Evolutionary conservation across 2,888 invertebrate species (phyloP).

Genomic region (Agrochola circellaris): DNA sequence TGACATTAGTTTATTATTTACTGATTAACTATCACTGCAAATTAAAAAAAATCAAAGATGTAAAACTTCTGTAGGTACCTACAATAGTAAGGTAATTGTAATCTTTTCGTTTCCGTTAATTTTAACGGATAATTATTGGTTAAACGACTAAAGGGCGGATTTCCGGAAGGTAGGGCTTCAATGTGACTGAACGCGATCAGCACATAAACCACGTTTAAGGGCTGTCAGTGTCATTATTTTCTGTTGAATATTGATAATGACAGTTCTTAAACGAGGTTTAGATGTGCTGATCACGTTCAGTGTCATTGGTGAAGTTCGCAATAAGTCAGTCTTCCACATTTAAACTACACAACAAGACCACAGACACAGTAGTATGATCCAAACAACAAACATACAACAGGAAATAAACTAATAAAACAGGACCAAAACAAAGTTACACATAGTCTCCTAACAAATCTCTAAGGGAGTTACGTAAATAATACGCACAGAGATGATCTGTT

Average conservation of each 20-base stretch:
- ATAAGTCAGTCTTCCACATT: no score
- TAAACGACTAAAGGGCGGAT: neutral
- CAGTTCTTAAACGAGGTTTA: no score
- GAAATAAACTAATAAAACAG: conserved; percentile 41
- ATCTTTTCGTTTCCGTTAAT: neutral
- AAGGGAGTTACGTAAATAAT: conserved; percentile 70
- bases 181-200: no score
- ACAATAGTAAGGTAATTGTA: neutral
- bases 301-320: no score
- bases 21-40: neutral
- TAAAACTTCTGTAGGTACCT: neutral
- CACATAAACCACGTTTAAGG: no score
- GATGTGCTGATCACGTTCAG: no score
- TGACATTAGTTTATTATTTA: neutral
- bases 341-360: neutral
- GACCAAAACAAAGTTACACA: conserved; percentile 35
- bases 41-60: neutral
- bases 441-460: conserved; percentile 47
- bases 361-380: neutral
- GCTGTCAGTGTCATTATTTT: no score
- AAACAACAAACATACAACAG: conserved; percentile 30
- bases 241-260: no score
- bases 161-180: no score
- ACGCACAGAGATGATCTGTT: conserved; percentile 71
- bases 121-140: neutral